These are phyloP conservation scores for Dinothrombium tinctorium DNA, from an alignment of 1,140 invertebrate genomes.

Conservation along the genomic window DNA sequence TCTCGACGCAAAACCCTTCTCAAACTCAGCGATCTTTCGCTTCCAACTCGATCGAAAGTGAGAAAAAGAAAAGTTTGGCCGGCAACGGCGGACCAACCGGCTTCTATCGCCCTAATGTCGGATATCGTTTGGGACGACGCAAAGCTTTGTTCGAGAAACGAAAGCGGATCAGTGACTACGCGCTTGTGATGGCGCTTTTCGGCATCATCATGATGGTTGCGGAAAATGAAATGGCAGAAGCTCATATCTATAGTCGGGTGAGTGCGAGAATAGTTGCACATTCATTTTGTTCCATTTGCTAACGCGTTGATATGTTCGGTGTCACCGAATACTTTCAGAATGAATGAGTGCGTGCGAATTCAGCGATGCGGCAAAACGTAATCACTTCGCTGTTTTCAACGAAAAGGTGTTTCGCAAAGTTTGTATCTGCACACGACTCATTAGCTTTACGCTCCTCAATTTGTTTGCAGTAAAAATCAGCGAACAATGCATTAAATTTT, in stretches of 20 bases:
- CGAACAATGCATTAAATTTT: too few relatives aligned
- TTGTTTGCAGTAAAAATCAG: too few relatives aligned
- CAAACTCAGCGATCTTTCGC: conserved; percentile 10
- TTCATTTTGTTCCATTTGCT: too few relatives aligned
- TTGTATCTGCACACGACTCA: too few relatives aligned
- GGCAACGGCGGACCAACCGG: conserved; percentile 16
- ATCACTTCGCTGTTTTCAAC: too few relatives aligned
- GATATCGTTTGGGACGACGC: conserved; percentile 76
- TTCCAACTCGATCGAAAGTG: conserved; percentile 13
- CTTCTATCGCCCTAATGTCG: conserved; percentile 85
- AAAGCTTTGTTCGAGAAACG: conserved; percentile 93
- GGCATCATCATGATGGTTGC: conserved; percentile 96
- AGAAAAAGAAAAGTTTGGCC: conserved; percentile 15
- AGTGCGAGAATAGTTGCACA: conserved; percentile 17
- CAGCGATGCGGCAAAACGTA: too few relatives aligned
- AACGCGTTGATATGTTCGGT: too few relatives aligned
- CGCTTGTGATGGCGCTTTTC: conserved; percentile 93
- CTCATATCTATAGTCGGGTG: conserved; percentile 77
- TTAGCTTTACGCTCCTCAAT: too few relatives aligned
- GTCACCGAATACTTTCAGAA: too few relatives aligned
- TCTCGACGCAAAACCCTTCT: conserved; percentile 6
- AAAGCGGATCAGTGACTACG: conserved; percentile 91
- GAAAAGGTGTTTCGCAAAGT: too few relatives aligned
- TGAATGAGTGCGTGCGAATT: too few relatives aligned
- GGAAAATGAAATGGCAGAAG: conserved; percentile 91